phyloP scores from a whole-genome alignment of 2,888 invertebrate species.

The Dusona sp. region DNA sequence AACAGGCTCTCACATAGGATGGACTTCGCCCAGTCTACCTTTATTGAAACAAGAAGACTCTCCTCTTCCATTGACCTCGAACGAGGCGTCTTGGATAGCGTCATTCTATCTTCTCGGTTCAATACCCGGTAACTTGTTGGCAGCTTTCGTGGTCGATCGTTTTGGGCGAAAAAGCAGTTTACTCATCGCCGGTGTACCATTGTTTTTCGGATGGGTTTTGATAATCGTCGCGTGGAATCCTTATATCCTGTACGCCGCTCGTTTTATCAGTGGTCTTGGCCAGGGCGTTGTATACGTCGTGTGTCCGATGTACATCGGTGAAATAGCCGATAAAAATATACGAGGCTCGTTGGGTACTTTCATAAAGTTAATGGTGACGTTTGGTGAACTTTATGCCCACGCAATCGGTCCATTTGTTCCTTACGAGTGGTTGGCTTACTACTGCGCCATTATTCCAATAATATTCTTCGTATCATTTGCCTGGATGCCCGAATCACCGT shows the following conservation, averaged over 20 bases:
- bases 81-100: slow-evolving; percentile 85
- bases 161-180: slow-evolving; percentile 87
- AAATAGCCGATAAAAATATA: slow-evolving; percentile 88
- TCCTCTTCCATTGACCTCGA: slow-evolving; percentile 79
- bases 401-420: slow-evolving; percentile 82
- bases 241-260: slow-evolving; percentile 86
- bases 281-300: slow-evolving; percentile 88
- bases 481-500: slow-evolving; percentile 88
- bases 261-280: slow-evolving; percentile 88
- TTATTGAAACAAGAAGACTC: slow-evolving; percentile 79
- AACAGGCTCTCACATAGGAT: slow-evolving; percentile 82
- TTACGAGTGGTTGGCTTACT: slow-evolving; percentile 83
- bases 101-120: slow-evolving; percentile 87
- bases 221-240: slow-evolving; percentile 87
- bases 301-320: slow-evolving; percentile 88
- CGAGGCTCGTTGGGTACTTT: slow-evolving; percentile 84
- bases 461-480: slow-evolving; percentile 85
- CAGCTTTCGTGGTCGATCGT: slow-evolving; percentile 86
- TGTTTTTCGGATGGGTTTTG: slow-evolving; percentile 87
- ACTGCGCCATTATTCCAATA: slow-evolving; percentile 85
- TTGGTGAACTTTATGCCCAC: slow-evolving; percentile 83
- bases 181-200: slow-evolving; percentile 86
- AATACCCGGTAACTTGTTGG: slow-evolving; percentile 86
- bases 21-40: slow-evolving; percentile 83
- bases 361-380: slow-evolving; percentile 82